These are phyloP conservation scores for Ailurus styani DNA, from an alignment of 2,113 vertebrate species.

Conservation along the genomic window DNA sequence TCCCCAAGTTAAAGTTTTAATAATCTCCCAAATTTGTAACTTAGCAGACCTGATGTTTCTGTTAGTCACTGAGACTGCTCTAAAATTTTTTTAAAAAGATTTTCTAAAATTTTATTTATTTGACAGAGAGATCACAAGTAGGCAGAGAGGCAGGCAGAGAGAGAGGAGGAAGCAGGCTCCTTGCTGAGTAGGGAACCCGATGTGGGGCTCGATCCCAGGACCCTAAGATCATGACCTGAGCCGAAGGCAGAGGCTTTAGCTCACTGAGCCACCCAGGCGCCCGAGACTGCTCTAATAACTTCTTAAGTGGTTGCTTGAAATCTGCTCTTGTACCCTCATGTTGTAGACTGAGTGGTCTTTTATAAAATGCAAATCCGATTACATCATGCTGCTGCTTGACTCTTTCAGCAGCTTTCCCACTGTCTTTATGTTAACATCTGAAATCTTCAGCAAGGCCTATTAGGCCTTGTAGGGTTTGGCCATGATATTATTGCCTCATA, in stretches of 20 bases:
- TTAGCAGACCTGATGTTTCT: not conserved
- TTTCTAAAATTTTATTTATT: too few relatives aligned
- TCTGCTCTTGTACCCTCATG: not conserved
- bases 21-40: not conserved
- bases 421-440: not conserved
- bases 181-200: too few relatives aligned
- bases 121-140: too few relatives aligned
- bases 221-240: too few relatives aligned
- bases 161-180: too few relatives aligned
- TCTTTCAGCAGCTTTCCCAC: not conserved
- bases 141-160: too few relatives aligned
- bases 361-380: not conserved
- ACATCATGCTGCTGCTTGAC: not conserved
- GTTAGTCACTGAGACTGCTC: not conserved
- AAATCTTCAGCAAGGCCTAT: not conserved
- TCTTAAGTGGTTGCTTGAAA: not conserved
- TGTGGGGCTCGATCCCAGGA: too few relatives aligned
- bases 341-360: not conserved
- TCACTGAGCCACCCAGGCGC: too few relatives aligned
- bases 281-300: not conserved
- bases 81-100: too few relatives aligned
- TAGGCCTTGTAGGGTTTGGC: not conserved
- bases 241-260: too few relatives aligned
- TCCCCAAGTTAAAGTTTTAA: conserved; percentile 12
- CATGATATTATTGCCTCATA: not conserved